Evolutionary conservation across 2,888 invertebrate genomes (phyloP), one percentile per base, ranked within the genome.

Genomic region (Caradrina clavipalpis): DNA sequence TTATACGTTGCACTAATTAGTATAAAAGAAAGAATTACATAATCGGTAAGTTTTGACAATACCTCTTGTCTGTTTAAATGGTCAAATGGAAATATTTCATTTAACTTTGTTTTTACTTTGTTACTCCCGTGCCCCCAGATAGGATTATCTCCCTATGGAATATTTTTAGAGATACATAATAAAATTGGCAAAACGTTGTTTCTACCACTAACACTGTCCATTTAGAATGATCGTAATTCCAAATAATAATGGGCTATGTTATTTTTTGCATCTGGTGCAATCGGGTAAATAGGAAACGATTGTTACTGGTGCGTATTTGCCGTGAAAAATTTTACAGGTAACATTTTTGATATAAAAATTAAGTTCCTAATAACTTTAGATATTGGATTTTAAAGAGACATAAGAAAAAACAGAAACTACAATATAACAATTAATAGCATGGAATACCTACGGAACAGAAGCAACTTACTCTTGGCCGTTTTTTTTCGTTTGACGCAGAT

Each of bases 101-200:
- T 15, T 35, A 31, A 45, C 10, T 26, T 65, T 51, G 17, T 26
- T 42, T 50, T 39, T 13, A 51, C 1, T 26, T 50, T 19, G 10
- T 26, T 31, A 66, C 61, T 21, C 19, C 2, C 17, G 13, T 39
- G 26, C 13, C 39, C 64, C 19, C 26, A 55, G 66, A 67, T 47
- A 67, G 2, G 6, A 35, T 22, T 31, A 62, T 53, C 62, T 7
- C 7, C 10, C 0, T 2, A 31, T n/a, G 21, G 15, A 63, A 35
- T 26, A 47, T 15, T 55, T 64, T 55, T 31, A 50, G 22, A 21
- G 31, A 11, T 31, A 13, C 4, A 11, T n/a, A 13, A 10, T 19
- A 26, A 26, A 61, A 42, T 0, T 39, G 1, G 0, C 5, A 59
- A 39, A 59, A 39, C 7, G 45, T 45, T 19, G 26, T 31, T 8